phyloP scores from a whole-genome alignment of 2,797 vertebrate species.

The Orestias chungarensis region DNA sequence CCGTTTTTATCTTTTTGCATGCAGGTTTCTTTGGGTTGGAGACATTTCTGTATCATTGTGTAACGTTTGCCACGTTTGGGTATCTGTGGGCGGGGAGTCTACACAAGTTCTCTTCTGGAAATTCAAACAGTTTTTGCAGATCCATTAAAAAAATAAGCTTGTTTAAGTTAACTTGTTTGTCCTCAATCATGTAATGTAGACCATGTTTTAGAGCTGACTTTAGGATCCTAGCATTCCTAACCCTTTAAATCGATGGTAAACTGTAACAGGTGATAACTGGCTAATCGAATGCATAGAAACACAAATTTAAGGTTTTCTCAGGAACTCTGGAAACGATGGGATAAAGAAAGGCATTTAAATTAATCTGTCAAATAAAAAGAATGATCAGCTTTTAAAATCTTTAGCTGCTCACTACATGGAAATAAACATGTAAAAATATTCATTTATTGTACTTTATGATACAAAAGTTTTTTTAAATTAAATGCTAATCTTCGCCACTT shows the following conservation, averaged over 20 bases:
- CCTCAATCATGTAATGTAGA: constrained; percentile 53
- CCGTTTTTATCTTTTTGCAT: constrained; percentile 70
- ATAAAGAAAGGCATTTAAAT: not conserved
- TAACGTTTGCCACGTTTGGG: constrained; percentile 79
- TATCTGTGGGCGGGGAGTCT: constrained; percentile 76
- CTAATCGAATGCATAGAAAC: no score
- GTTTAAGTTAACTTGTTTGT: constrained; percentile 82
- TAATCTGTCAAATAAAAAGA: not conserved
- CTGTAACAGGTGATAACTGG: no score
- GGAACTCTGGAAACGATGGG: not conserved
- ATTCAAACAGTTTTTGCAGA: constrained; percentile 86
- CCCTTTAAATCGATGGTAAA: not conserved
- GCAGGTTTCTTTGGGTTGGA: constrained; percentile 81
- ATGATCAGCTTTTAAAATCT: not conserved
- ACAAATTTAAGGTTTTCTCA: no score
- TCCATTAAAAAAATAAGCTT: constrained; percentile 86
- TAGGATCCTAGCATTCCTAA: no score
- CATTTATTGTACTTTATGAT: not conserved
- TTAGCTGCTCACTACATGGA: not conserved
- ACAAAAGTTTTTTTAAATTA: not conserved
- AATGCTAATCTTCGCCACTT: not conserved
- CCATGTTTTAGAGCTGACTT: not conserved
- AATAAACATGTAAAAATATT: not conserved
- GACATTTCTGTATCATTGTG: constrained; percentile 77
- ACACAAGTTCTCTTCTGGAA: constrained; percentile 82